phyloP scores from a whole-genome alignment of 2,888 invertebrate genomes.

The Clivina fossor region DNA sequence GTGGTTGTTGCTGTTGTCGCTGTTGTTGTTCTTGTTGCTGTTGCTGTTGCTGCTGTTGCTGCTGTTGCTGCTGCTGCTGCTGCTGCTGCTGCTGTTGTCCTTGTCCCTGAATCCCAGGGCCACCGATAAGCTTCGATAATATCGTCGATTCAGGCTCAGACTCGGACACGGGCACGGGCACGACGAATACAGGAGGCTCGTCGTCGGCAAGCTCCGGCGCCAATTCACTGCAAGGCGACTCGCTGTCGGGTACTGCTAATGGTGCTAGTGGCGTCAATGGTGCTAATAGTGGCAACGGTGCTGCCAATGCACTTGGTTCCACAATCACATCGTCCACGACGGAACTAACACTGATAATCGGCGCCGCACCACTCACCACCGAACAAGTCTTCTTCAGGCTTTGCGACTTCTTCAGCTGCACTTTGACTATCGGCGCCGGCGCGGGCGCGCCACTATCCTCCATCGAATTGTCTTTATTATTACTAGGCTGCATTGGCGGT shows the following conservation, averaged over 20 bases:
- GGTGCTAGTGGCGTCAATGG: conserved; percentile 60
- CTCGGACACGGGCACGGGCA: conserved; percentile 23
- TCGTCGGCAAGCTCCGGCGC: conserved; percentile 52
- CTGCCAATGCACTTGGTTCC: conserved; percentile 48
- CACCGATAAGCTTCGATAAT: too few species aligned
- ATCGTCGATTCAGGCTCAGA: too few species aligned
- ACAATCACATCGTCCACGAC: conserved; percentile 62
- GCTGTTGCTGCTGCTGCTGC: conserved; percentile 7
- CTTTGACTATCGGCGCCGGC: conserved; percentile 40
- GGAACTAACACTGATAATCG: conserved; percentile 74
- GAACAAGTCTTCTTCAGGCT: conserved; percentile 53
- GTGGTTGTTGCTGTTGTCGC: conserved; percentile 11
- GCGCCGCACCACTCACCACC: conserved; percentile 52
- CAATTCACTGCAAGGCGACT: conserved; percentile 66
- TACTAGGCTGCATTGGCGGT: too few species aligned
- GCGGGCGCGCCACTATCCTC: conserved; percentile 6
- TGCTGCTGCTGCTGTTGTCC: too few species aligned
- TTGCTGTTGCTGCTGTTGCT: conserved; percentile 31
- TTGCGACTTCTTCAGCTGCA: conserved; percentile 50
- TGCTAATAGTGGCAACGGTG: conserved; percentile 36
- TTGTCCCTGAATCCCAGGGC: too few species aligned
- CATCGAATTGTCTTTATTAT: conserved; percentile 49
- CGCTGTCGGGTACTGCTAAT: conserved; percentile 69
- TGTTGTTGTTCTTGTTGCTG: conserved; percentile 28
- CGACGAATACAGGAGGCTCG: conserved; percentile 43